phyloP scores from a whole-genome alignment of 2,888 invertebrate genomes.

The Biston stratarius region DNA sequence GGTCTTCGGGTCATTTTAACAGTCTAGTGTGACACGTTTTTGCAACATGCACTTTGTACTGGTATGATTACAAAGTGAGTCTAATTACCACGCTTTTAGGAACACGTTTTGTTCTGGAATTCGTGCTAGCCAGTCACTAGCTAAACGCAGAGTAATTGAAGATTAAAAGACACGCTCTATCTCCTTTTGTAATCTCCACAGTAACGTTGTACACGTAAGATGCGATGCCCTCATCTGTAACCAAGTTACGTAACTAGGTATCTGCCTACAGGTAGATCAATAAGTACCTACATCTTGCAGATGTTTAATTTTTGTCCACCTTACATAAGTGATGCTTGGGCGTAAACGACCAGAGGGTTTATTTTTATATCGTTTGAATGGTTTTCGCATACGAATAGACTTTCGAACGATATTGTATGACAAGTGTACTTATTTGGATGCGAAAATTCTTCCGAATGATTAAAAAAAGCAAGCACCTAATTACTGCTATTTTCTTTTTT shows the following conservation, averaged over 20 bases:
- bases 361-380: background rate
- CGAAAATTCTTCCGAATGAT: too few species aligned
- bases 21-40: slow-evolving; percentile 11
- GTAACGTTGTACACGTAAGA: slow-evolving; percentile 51
- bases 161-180: slow-evolving; percentile 58
- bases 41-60: slow-evolving; percentile 26
- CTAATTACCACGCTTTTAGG: slow-evolving; percentile 36
- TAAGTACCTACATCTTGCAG: too few species aligned
- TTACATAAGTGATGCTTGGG: too few species aligned
- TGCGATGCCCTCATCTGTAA: slow-evolving; percentile 45
- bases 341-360: too few species aligned
- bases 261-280: background rate
- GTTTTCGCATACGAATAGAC: background rate
- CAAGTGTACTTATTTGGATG: too few species aligned
- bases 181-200: slow-evolving; percentile 57
- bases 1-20: slow-evolving; percentile 15
- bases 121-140: slow-evolving; percentile 29
- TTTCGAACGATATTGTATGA: too few species aligned
- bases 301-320: too few species aligned
- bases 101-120: slow-evolving; percentile 39
- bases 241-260: slow-evolving; percentile 35
- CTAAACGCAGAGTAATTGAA: slow-evolving; percentile 37
- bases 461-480: too few species aligned
- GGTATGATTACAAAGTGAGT: slow-evolving; percentile 23
- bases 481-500: too few species aligned